phyloP scores from a whole-genome alignment of 1,140 invertebrate species.

The Bactericera cockerelli region DNA sequence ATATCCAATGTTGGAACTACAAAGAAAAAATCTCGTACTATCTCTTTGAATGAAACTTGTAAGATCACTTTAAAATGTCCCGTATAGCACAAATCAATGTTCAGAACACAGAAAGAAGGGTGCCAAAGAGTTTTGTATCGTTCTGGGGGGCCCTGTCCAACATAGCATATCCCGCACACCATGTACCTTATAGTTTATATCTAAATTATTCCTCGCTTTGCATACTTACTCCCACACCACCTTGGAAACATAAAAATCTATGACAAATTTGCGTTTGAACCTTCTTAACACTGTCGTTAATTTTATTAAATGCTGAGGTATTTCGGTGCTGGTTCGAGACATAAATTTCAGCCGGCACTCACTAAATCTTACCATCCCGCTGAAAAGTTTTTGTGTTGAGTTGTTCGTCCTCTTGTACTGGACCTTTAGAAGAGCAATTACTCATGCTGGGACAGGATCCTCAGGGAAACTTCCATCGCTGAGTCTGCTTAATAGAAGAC shows the following conservation, averaged over 20 bases:
- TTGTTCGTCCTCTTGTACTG: too few relatives aligned
- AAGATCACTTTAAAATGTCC: slow-evolving; percentile 5
- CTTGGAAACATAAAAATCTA: slow-evolving; percentile 6
- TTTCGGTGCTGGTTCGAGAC: neutral
- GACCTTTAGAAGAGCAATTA: too few relatives aligned
- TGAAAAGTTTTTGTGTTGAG: too few relatives aligned
- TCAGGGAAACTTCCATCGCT: too few relatives aligned
- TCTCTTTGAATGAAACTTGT: slow-evolving; percentile 6
- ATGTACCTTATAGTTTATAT: slow-evolving; percentile 4
- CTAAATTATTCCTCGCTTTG: slow-evolving; percentile 5
- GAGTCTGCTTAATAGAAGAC: too few relatives aligned
- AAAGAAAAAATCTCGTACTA: neutral
- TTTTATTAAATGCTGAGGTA: slow-evolving; percentile 4
- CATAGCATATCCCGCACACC: neutral
- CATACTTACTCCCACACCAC: slow-evolving; percentile 1
- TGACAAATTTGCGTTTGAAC: slow-evolving; percentile 2
- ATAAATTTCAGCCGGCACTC: neutral
- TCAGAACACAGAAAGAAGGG: neutral
- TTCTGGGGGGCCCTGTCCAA: slow-evolving; percentile 6
- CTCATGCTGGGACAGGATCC: too few relatives aligned
- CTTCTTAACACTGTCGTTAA: neutral
- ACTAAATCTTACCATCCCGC: neutral
- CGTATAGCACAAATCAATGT: slow-evolving; percentile 6
- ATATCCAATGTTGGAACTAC: too few relatives aligned
- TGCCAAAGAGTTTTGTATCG: slow-evolving; percentile 6